Base-by-base conservation (phyloP, 2,888 invertebrate species). In the Helicoverpa assulta region DNA sequence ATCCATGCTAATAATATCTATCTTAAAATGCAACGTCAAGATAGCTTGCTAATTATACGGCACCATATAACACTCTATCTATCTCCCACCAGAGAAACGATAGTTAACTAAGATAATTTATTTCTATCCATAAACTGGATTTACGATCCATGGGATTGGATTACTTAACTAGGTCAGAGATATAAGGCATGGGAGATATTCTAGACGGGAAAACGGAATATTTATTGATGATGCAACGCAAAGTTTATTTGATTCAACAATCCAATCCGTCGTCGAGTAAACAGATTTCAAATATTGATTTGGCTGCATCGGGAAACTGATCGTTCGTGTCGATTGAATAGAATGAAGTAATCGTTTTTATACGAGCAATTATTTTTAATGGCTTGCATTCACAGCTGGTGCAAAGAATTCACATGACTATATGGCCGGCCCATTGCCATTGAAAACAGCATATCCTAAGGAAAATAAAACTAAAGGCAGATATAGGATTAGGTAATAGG, bases 81-180 rank as follows among this genome's bases (percentile, higher is more conserved):
- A n/a, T n/a, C 16, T 5, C n/a, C 5, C 12, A n/a, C 47, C n/a
- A 47, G 47, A 47, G 47, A 47, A 47, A 18, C 7, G 12, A 40
- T 54, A 53, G 40, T 54, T 10, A 53, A 29, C 26, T 14, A 8
- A 29, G 21, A 52, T 64, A 70, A 53, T 66, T 37, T 58, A 70
- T 70, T 64, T 61, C 69, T 52, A 29, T 53, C 21, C 52, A 56
- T 53, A 26, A 67, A 70, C 29, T 40, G 52, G 55, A 59, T 62
- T 67, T 51, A 77, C 64, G 74, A 66, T 52, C 47, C 53, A 57
- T 37, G 54, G 50, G 19, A 61, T 60, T 26, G 53, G 29, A 61
- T 37, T 26, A 26, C 26, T 26, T 21, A 77, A 62, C 54, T 67
- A 29, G 77, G 77, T 65, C 74, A 77, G 26, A 26, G 54, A 58